Percentiles rank a stretch among this genome's conserved stretches.
Evolutionary conservation across 2,113 vertebrate species (phyloP).

Genomic region (Oreochromis aureus): DNA sequence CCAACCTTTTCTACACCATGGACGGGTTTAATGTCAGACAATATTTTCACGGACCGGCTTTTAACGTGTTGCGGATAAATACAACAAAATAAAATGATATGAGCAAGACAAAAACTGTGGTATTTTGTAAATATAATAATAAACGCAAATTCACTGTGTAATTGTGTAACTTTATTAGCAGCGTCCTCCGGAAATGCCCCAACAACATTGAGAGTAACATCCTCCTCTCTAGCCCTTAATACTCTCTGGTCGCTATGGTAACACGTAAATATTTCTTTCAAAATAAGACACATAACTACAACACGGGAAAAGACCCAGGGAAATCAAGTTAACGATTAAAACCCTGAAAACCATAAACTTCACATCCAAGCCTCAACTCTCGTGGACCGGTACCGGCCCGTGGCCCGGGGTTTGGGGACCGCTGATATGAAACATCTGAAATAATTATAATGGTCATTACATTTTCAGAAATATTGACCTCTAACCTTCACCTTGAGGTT

Average conservation of each 20-base stretch:
- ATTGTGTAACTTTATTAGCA: not conserved
- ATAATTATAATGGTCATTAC: not conserved
- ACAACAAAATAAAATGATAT: not conserved
- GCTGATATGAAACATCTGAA: not conserved
- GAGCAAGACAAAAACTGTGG: fast-evolving
- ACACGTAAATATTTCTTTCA: not conserved
- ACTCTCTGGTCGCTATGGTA: not conserved
- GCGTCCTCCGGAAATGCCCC: fast-evolving
- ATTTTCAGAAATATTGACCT: not conserved
- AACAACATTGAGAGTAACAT: not conserved
- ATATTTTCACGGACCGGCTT: not conserved
- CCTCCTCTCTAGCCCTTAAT: not conserved
- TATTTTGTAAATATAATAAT: not conserved
- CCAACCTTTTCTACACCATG: no score
- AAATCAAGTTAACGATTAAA: not conserved
- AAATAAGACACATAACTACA: not conserved
- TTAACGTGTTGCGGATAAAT: fast-evolving
- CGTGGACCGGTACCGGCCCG: not conserved
- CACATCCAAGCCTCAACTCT: not conserved
- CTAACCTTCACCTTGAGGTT: not conserved
- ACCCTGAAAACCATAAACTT: not conserved
- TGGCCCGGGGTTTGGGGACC: fast-evolving
- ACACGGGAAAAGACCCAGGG: not conserved
- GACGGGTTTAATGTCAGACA: not conserved
- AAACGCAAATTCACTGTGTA: not conserved